Percentiles rank a stretch among this genome's conserved stretches.
Conservation (phyloP, 2,113 vertebrate species). For the Bombycilla garrulus region DNA sequence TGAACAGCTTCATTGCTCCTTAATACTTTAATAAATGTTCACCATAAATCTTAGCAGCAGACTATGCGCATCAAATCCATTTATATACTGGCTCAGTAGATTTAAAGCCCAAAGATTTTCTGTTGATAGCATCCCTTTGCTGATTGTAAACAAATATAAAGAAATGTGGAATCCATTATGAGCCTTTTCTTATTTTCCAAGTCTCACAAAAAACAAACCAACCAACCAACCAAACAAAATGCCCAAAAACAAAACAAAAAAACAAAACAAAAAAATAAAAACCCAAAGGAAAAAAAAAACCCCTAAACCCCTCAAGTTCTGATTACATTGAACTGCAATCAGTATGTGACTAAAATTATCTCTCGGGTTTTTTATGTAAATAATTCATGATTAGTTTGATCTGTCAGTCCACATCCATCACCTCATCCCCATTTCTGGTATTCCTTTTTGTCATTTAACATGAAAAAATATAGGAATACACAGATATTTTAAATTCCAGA, state of each 20-base stretch:
- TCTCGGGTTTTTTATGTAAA: not conserved
- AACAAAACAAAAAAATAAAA: not conserved
- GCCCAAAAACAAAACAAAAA: not conserved
- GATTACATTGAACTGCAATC: not conserved
- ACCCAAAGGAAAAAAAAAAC: not conserved
- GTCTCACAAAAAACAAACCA: not conserved
- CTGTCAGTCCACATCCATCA: not conserved
- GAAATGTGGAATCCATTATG: not conserved
- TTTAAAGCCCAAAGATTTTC: slow-evolving; percentile 39
- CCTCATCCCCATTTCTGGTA: not conserved
- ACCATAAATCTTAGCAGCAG: slow-evolving; percentile 35
- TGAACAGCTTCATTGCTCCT: not conserved
- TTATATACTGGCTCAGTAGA: not conserved
- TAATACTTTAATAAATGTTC: slow-evolving; percentile 40
- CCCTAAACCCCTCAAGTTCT: not conserved
- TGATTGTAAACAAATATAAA: slow-evolving; percentile 12
- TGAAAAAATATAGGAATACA: not conserved
- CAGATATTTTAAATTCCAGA: not conserved
- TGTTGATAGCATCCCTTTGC: not conserved
- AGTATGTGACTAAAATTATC: not conserved
- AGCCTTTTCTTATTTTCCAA: not conserved
- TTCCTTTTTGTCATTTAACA: not conserved
- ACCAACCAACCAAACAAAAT: not conserved
- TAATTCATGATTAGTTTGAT: not conserved
- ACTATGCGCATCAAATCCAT: not conserved